A percentile compares a stretch with the other conserved stretches of the same genome.
Evolutionary conservation across 2,888 invertebrate genomes (phyloP).

Genomic region (Patella caerulea): DNA sequence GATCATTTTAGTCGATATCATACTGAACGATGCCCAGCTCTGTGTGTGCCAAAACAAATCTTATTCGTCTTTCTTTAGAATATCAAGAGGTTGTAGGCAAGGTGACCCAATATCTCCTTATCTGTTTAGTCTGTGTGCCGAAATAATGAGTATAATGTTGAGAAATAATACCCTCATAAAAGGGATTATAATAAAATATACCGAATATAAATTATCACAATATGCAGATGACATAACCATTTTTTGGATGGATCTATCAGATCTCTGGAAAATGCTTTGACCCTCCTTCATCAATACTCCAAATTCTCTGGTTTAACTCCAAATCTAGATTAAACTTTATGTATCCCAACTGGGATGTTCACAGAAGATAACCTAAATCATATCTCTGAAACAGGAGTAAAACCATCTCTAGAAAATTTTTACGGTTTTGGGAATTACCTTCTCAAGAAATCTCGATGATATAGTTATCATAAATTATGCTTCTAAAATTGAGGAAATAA

Average conservation of each 20-base stretch:
- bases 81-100: slow-evolving; percentile 6
- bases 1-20: not conserved
- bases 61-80: not conserved
- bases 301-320: too few species aligned
- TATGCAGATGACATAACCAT: slow-evolving; percentile 25
- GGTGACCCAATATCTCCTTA: not conserved
- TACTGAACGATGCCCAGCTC: not conserved
- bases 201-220: slow-evolving; percentile 23
- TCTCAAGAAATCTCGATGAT: not conserved
- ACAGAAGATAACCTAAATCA: too few species aligned
- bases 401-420: too few species aligned
- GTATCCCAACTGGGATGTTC: not conserved
- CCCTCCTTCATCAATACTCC: not conserved
- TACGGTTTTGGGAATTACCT: too few species aligned
- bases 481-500: not conserved
- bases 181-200: slow-evolving; percentile 21
- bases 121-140: not conserved
- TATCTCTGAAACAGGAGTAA: too few species aligned
- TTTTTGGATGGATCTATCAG: slow-evolving; percentile 18
- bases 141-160: not conserved
- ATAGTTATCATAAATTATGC: too few species aligned
- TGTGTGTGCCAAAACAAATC: not conserved
- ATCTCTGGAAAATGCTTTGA: slow-evolving; percentile 12
- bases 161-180: slow-evolving; percentile 17
- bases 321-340: too few species aligned